Evolutionary conservation across 2,888 invertebrate genomes (phyloP).

Genomic region (Drosophila rubida): DNA sequence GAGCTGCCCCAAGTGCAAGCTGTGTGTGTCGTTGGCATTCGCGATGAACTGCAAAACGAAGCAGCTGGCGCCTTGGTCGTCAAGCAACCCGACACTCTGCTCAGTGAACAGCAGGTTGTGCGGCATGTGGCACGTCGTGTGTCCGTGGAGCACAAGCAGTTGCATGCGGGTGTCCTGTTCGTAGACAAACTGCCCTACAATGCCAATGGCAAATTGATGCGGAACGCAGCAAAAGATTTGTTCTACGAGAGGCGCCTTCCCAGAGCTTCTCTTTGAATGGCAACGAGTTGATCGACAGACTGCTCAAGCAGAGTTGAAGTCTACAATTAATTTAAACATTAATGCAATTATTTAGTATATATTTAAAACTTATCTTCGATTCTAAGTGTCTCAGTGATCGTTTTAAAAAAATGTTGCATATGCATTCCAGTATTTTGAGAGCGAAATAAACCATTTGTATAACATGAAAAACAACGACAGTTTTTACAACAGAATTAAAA

Average conservation of each 20-base stretch:
- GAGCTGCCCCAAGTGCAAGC: constrained; percentile 65
- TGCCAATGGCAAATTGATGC: constrained; percentile 58
- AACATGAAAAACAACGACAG: no score
- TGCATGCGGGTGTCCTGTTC: constrained; percentile 72
- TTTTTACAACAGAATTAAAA: no score
- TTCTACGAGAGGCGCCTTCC: constrained; percentile 2
- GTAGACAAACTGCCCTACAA: constrained; percentile 66
- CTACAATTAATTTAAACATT: no score
- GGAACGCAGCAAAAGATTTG: constrained; percentile 51
- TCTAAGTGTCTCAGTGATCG: no score
- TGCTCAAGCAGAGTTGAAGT: no score
- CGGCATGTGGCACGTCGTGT: constrained; percentile 40
- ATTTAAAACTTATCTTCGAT: no score
- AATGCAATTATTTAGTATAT: no score
- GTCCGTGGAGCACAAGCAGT: constrained; percentile 53
- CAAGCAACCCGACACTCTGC: constrained; percentile 3
- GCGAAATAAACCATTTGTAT: no score
- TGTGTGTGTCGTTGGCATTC: constrained; percentile 73
- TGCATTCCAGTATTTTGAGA: no score
- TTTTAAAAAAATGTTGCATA: no score
- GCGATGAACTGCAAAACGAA: constrained; percentile 54
- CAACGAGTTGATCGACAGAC: not conserved
- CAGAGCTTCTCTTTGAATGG: constrained; percentile 27
- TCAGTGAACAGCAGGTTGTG: constrained; percentile 47
- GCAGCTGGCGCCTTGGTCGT: constrained; percentile 74